Evolutionary conservation across 92 coral and sea anemone species (phyloP), one percentile per base, ranked within the genome.

Genomic region (Palythoa heliodiscus): DNA sequence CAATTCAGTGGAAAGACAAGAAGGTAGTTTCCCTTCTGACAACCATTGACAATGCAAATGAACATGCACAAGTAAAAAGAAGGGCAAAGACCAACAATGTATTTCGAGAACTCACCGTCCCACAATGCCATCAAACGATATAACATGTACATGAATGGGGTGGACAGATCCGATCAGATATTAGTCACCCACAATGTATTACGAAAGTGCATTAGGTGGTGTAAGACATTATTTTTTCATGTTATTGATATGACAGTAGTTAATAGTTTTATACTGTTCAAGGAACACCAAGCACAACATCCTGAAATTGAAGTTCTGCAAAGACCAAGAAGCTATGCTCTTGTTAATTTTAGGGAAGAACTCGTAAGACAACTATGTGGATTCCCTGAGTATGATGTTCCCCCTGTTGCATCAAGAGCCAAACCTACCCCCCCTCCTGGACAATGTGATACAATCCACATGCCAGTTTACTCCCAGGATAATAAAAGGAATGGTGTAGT

Each of bases 141-240:
- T 76, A 93, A 91, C 43, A 70, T 40, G 64, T 87, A 73, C 67
- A 87, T 89, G 88, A 91, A 92, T 91, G 94, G 63, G 0, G 94
- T 87, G 35, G 93, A 87, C 63, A 52, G 90, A 2, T 91, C 94
- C 1, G 95, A 90, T 55, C 92, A 93, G 66, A 73, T 86, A 2
- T 24, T 93, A 23, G 87, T 83, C 39, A 86, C 87, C 8, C 35
- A 93, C 55, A 88, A 86, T 47, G 92, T 79, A 8, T 4, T 86
- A 19, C 73, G 88, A 7, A 88, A 93, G 81, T 86, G 88, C 2
- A 29, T 29, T 29, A 29, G 35, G 35, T 29, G 35, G 96, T 93
- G 92, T 91, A 91, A 91, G 61, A 84, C 88, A 0, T 7, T 87
- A 13, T 91, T 93, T 61, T 93, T 87, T 54, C 97, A 91, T 54